Conservation (phyloP, 2,888 invertebrate species). For the Drosophila phalerata region DNA sequence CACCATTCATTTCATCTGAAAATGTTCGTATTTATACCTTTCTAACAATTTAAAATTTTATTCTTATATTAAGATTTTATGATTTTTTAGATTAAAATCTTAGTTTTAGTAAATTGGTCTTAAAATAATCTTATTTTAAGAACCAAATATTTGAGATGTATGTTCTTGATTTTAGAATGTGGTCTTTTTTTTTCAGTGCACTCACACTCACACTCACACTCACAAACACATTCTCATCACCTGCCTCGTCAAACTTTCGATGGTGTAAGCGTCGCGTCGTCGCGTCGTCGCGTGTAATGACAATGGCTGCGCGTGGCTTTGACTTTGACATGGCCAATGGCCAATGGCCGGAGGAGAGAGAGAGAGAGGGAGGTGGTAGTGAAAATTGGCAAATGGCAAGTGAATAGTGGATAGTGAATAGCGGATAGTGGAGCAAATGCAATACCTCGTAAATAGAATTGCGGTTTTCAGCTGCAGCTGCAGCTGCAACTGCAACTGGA, state of each 20-base stretch:
- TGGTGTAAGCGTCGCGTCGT: slow-evolving; percentile 67
- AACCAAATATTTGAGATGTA: no score
- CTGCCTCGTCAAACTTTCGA: slow-evolving; percentile 42
- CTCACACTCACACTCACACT: no score
- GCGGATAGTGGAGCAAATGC: slow-evolving; percentile 5
- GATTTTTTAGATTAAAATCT: no score
- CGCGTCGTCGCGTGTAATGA: slow-evolving; percentile 74
- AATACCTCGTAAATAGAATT: slow-evolving; percentile 54
- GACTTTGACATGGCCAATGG: slow-evolving; percentile 74
- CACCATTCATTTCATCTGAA: no score
- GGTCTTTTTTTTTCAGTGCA: no score
- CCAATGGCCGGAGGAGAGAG: slow-evolving; percentile 40
- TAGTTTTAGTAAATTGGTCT: no score
- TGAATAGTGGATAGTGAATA: slow-evolving; percentile 5
- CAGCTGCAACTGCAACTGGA: slow-evolving; percentile 2
- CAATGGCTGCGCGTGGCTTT: slow-evolving; percentile 73
- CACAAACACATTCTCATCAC: no score
- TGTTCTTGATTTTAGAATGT: no score
- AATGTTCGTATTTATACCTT: no score
- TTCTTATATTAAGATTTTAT: no score
- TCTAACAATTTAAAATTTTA: no score
- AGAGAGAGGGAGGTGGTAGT: background rate
- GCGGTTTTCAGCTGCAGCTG: slow-evolving; percentile 31
- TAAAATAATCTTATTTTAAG: no score
- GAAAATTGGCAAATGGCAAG: slow-evolving; percentile 9